Evolutionary conservation across 1,140 invertebrate species (phyloP).

Genomic region (Cydia pomonella): DNA sequence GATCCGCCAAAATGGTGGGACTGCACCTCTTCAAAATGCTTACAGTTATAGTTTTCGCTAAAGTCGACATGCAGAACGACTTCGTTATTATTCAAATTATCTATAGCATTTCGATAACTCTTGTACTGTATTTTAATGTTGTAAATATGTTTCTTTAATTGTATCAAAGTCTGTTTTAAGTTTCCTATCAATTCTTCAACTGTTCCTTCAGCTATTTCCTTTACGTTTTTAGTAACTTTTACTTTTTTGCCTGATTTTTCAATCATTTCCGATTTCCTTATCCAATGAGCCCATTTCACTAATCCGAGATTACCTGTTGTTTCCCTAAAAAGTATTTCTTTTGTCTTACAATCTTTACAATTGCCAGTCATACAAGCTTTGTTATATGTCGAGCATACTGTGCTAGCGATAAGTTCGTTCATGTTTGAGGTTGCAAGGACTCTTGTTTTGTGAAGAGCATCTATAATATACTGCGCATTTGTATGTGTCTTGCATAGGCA

Average conservation of each 20-base stretch:
- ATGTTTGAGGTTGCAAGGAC: slow-evolving; percentile 4
- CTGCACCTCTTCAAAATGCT: slow-evolving; percentile 26
- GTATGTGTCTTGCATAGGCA: too few relatives aligned
- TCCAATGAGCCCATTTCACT: slow-evolving; percentile 8
- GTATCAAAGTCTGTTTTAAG: slow-evolving; percentile 3
- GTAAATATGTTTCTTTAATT: slow-evolving; percentile 26
- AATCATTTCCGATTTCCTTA: slow-evolving; percentile 18
- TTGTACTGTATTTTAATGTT: slow-evolving; percentile 14
- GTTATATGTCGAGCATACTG: slow-evolving; percentile 7
- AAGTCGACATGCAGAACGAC: neutral
- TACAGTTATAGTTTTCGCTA: slow-evolving; percentile 25
- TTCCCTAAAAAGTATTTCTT: slow-evolving; percentile 11
- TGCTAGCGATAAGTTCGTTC: slow-evolving; percentile 20
- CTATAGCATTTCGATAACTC: slow-evolving; percentile 1
- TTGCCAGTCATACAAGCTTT: slow-evolving; percentile 4
- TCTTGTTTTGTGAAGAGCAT: slow-evolving; percentile 12
- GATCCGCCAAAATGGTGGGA: slow-evolving; percentile 30
- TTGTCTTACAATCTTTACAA: slow-evolving; percentile 11
- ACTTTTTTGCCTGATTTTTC: slow-evolving; percentile 26
- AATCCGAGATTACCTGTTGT: slow-evolving; percentile 11
- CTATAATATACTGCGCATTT: neutral
- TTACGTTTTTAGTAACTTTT: slow-evolving; percentile 14
- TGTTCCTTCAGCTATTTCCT: slow-evolving; percentile 17
- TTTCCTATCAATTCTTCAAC: slow-evolving; percentile 3
- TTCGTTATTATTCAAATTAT: slow-evolving; percentile 16